These are phyloP conservation scores for Cydia amplana DNA, from an alignment of 1,140 invertebrate species.

Conservation along the genomic window DNA sequence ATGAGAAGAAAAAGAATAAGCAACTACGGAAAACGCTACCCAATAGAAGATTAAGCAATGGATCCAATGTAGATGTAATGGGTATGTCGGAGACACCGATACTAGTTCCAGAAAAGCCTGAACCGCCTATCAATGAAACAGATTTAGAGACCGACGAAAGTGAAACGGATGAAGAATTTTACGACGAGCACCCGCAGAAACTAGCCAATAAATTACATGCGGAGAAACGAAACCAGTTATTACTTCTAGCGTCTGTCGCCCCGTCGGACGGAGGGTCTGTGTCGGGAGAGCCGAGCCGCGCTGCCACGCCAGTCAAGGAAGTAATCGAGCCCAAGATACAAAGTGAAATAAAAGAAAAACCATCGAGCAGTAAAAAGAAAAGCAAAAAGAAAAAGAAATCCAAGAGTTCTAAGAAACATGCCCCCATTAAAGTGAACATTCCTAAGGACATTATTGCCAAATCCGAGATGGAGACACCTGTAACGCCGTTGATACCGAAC, in stretches of 20 bases:
- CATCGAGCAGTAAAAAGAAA: slow-evolving; percentile 73
- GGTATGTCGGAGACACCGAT: slow-evolving; percentile 74
- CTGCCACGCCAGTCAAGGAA: slow-evolving; percentile 78
- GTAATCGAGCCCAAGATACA: slow-evolving; percentile 57
- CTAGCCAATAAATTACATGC: slow-evolving; percentile 84
- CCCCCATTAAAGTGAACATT: slow-evolving; percentile 76
- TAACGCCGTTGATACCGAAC: slow-evolving; percentile 61
- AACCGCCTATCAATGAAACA: slow-evolving; percentile 84
- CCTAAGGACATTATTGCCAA: slow-evolving; percentile 72
- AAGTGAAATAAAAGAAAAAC: slow-evolving; percentile 72
- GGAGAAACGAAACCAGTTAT: slow-evolving; percentile 86
- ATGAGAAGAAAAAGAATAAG: slow-evolving; percentile 68
- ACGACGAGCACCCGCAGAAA: slow-evolving; percentile 88
- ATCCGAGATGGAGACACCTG: slow-evolving; percentile 52
- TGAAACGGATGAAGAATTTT: slow-evolving; percentile 92
- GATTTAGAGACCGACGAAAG: slow-evolving; percentile 91
- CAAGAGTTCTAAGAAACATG: slow-evolving; percentile 79
- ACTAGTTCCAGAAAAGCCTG: slow-evolving; percentile 70
- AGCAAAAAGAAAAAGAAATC: slow-evolving; percentile 80
- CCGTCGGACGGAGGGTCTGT: slow-evolving; percentile 82
- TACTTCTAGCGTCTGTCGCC: slow-evolving; percentile 80
- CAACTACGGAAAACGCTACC: slow-evolving; percentile 57
- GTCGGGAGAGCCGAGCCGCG: slow-evolving; percentile 80
- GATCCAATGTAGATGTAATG: slow-evolving; percentile 78
- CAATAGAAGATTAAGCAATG: slow-evolving; percentile 73